Evolutionary conservation across 2,888 invertebrate genomes (phyloP).

Genomic region (Agonopterix alstromeriana): DNA sequence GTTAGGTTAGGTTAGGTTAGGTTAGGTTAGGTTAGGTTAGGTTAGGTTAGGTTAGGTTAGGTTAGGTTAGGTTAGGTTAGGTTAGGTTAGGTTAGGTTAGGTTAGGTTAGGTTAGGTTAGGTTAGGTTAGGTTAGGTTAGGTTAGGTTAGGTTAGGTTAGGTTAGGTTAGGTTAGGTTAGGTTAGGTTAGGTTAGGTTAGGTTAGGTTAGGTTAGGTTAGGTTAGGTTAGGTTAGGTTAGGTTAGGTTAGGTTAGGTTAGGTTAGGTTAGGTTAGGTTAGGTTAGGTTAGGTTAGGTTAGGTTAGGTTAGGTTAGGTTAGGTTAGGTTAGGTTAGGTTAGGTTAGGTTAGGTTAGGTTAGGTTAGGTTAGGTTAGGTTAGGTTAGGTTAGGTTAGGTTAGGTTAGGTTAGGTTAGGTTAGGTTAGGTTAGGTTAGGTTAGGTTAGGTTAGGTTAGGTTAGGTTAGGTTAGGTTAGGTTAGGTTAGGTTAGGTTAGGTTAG

Average conservation of each 20-base stretch:
- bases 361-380: conserved; percentile 16
- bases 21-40: conserved; percentile 15
- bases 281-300: conserved; percentile 16
- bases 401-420: conserved; percentile 21
- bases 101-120: conserved; percentile 16
- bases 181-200: conserved; percentile 19
- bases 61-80: conserved; percentile 18
- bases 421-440: conserved; percentile 21
- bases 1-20: conserved; percentile 16
- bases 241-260: conserved; percentile 15
- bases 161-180: conserved; percentile 16
- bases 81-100: conserved; percentile 21
- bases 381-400: conserved; percentile 19
- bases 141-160: conserved; percentile 15
- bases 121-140: conserved; percentile 13
- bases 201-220: conserved; percentile 21
- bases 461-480: too few species aligned
- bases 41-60: conserved; percentile 19
- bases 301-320: conserved; percentile 15
- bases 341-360: conserved; percentile 15
- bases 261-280: conserved; percentile 14
- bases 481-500: too few species aligned
- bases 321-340: too few species aligned
- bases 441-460: conserved; percentile 14
- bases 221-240: conserved; percentile 21